Conservation (phyloP, 2,113 vertebrate species). For the Dermatemys mawii region DNA sequence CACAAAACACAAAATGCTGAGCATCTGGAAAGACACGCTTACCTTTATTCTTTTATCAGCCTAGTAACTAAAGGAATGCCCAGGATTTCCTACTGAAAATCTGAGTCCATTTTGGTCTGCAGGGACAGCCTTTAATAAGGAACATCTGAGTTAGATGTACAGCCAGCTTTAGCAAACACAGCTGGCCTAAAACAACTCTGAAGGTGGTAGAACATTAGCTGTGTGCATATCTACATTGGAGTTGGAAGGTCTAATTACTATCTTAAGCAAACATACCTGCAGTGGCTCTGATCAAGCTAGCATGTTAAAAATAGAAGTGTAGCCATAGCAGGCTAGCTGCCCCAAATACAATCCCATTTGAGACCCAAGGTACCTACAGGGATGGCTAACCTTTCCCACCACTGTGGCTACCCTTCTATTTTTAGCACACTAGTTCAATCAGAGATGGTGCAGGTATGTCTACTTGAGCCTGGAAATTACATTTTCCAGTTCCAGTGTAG, state of each 20-base stretch:
- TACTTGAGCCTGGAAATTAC: not conserved
- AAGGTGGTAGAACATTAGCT: not conserved
- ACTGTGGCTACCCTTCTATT: not conserved
- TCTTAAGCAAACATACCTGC: not conserved
- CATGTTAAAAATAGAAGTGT: not conserved
- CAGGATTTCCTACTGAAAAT: not conserved
- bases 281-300: not conserved
- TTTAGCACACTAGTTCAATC: not conserved
- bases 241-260: not conserved
- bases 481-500: not conserved
- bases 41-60: not conserved
- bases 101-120: not conserved
- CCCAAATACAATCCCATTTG: not conserved
- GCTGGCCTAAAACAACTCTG: not conserved
- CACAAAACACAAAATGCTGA: conserved; percentile 78
- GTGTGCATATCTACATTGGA: not conserved
- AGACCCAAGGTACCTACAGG: not conserved
- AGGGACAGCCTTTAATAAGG: not conserved
- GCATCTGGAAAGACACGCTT: conserved; percentile 44
- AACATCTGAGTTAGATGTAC: not conserved
- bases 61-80: not conserved
- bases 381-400: not conserved
- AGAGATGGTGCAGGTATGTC: not conserved
- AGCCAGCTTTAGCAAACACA: not conserved
- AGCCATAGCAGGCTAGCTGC: not conserved